Evolutionary conservation across 2,113 vertebrate species (phyloP).

Genomic region (Oriolus oriolus): DNA sequence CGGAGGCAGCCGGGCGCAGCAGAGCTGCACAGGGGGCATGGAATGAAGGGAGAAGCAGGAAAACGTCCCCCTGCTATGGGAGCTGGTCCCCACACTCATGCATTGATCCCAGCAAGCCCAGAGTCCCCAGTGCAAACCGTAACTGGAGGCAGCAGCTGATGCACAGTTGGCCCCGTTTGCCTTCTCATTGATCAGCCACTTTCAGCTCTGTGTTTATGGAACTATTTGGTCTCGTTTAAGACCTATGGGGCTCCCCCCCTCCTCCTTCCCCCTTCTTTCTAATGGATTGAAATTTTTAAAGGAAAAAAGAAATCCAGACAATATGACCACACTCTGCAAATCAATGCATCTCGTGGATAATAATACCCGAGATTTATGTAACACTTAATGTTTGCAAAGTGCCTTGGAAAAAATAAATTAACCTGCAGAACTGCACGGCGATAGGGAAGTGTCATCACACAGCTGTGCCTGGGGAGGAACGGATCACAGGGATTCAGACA

Average conservation of each 20-base stretch:
- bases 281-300: constrained; percentile 32
- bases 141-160: background rate
- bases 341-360: constrained; percentile 6
- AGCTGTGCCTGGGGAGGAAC: background rate
- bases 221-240: background rate
- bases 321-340: constrained; percentile 12
- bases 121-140: rapidly evolving
- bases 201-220: background rate
- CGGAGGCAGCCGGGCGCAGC: background rate
- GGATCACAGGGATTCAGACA: background rate
- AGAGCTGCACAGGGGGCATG: rapidly evolving
- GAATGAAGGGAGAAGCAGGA: background rate
- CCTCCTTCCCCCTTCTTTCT: background rate
- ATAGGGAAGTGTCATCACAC: background rate
- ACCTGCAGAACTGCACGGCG: background rate
- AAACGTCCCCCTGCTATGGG: rapidly evolving
- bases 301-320: constrained; percentile 17
- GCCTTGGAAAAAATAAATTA: constrained; percentile 40
- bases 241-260: background rate
- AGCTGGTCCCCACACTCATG: background rate
- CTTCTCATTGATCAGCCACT: background rate
- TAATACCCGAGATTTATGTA: constrained; percentile 36
- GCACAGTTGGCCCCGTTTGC: background rate
- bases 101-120: background rate
- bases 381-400: constrained; percentile 41